Evolutionary conservation across 2,888 invertebrate species (phyloP).

Genomic region (Parascotia fuliginaria): DNA sequence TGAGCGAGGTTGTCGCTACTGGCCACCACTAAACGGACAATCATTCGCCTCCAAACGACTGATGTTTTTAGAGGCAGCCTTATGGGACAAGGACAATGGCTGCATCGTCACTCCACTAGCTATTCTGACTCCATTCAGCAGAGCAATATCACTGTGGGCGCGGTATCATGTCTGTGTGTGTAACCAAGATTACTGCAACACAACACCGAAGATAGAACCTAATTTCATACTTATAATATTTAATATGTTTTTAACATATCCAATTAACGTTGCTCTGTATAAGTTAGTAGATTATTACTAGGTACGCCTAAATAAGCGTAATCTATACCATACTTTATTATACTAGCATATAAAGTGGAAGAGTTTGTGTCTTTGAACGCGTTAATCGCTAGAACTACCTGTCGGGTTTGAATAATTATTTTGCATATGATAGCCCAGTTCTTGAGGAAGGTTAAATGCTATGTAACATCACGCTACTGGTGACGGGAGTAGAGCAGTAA

Average conservation of each 20-base stretch:
- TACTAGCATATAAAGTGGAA: too few species aligned
- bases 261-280: too few species aligned
- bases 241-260: constrained; percentile 15
- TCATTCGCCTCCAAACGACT: constrained; percentile 46
- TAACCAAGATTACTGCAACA: constrained; percentile 53
- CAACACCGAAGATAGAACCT: constrained; percentile 5
- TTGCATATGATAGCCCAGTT: too few species aligned
- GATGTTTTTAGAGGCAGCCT: constrained; percentile 39
- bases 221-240: constrained; percentile 4
- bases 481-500: too few species aligned
- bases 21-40: constrained; percentile 42
- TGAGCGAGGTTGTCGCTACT: constrained; percentile 58
- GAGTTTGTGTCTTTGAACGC: too few species aligned
- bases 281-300: too few species aligned
- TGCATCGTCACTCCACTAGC: constrained; percentile 60
- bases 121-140: constrained; percentile 59
- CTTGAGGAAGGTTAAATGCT: too few species aligned
- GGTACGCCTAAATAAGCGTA: too few species aligned
- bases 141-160: constrained; percentile 56
- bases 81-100: constrained; percentile 40
- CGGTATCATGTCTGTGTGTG: constrained; percentile 16
- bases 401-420: too few species aligned
- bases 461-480: too few species aligned
- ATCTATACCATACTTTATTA: too few species aligned
- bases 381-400: too few species aligned